A percentile compares a stretch with the other conserved stretches of the same genome.
These are phyloP conservation scores for Astyanax mexicanus DNA, from an alignment of 2,797 vertebrate genomes.

Conservation along the genomic window DNA sequence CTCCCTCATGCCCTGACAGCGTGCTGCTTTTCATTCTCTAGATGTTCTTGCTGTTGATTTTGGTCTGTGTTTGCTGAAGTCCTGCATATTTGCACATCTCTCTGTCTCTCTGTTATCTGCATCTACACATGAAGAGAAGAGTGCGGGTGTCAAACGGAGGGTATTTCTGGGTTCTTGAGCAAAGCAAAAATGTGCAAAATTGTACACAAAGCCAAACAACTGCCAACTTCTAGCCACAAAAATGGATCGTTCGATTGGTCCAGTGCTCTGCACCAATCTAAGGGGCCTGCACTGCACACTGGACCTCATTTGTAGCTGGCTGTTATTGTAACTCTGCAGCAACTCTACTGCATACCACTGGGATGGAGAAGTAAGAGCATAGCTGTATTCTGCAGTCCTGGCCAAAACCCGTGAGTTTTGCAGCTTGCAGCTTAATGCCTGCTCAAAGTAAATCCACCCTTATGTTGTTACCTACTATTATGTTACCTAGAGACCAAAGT, in stretches of 20 bases:
- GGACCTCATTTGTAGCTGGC: constrained; percentile 23
- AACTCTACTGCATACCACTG: constrained; percentile 21
- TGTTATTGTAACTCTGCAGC: constrained; percentile 21
- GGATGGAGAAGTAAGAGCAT: constrained; percentile 13
- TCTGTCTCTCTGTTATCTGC: not conserved
- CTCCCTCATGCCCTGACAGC: constrained; percentile 24
- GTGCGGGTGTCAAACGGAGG: not conserved
- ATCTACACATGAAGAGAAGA: constrained; percentile 3
- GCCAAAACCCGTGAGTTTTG: constrained; percentile 6
- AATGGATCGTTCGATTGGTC: constrained; percentile 13
- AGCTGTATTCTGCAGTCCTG: not conserved
- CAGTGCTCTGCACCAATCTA: not conserved
- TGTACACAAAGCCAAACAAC: constrained; percentile 24
- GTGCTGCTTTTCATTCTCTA: not conserved
- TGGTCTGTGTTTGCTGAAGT: constrained; percentile 15
- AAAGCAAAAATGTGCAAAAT: not conserved
- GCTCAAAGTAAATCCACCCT: constrained; percentile 43
- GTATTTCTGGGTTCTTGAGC: constrained; percentile 29
- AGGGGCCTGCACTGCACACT: not conserved
- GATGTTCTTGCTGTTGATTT: constrained; percentile 13
- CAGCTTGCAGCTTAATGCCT: constrained; percentile 11
- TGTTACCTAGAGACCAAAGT: constrained; percentile 48
- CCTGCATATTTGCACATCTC: constrained; percentile 4
- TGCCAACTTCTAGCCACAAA: constrained; percentile 49
- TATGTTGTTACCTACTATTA: constrained; percentile 39